Evolutionary conservation across 2,113 vertebrate genomes (phyloP), one percentile per base, ranked within the genome.

Genomic region (Albula goreensis): DNA sequence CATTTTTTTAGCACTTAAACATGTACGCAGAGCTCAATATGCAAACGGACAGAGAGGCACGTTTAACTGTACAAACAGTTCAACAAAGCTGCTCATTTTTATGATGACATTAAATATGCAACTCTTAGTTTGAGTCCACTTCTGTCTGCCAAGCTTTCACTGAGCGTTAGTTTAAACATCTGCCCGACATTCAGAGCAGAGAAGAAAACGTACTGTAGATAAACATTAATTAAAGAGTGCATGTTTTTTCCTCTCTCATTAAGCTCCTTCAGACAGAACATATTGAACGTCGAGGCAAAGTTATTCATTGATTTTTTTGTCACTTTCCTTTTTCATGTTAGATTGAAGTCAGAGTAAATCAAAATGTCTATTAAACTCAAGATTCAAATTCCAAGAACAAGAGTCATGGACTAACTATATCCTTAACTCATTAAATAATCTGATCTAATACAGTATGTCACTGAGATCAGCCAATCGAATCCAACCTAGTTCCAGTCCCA

Each of bases 391-490:
- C 63, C 63, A 70, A 70, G 19, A 70, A 70, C 63, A 70, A n/a
- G 63, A 12, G n/a, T 74, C n/a, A 74, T 74, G 70, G 1, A 31
- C 70, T 74, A 22, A 31, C 70, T 11, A 31, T 31, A n/a, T 7
- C 70, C n/a, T 81, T 83, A 25, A 80, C 66, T 63, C 17, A 15
- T 83, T 74, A 0, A 66, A 53, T 87, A 41, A 57, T 66, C 49
- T 63, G 31, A 51, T 82, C 41, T 52, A 89, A 90, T 41, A 41
- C 31, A 41, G 31, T 88, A 50, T 90, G 82, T 93, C 15, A 90
- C 83, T 9, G 4, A 56, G 41, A 25, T 74, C 31, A 74, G 70
- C 70, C 22, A 19, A 31, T 31, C 22, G n/a, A 70, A 70, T 8
- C 22, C 6, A 7, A 0, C 70, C 7, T 70, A n/a, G 63, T n/a